These are phyloP conservation scores for Melieria crassipennis DNA, from an alignment of 2,888 invertebrate species.

Conservation along the genomic window DNA sequence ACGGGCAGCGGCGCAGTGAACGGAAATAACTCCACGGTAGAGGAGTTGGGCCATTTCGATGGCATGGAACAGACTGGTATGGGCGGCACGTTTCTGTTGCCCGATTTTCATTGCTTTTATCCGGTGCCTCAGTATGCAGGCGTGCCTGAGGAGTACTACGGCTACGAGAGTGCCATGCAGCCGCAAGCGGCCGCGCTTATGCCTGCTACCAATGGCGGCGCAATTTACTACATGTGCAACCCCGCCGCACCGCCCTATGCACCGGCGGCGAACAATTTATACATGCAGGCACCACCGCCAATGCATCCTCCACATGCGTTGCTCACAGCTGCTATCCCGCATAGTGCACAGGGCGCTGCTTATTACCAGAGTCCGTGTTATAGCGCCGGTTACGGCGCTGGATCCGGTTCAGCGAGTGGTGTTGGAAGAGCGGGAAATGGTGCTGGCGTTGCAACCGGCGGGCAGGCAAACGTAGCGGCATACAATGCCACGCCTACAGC, in stretches of 20 bases:
- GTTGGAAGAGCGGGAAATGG: constrained; percentile 18
- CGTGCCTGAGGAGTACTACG: constrained; percentile 47
- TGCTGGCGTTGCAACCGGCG: constrained; percentile 11
- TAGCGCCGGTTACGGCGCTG: background rate
- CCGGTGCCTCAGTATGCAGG: constrained; percentile 37
- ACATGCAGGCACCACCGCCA: constrained; percentile 41
- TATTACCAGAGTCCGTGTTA: constrained; percentile 22
- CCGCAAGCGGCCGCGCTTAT: constrained; percentile 44
- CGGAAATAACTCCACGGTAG: constrained; percentile 27
- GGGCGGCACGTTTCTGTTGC: constrained; percentile 34
- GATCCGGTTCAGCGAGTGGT: constrained; percentile 26
- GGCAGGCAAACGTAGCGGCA: constrained; percentile 24
- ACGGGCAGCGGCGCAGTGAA: constrained; percentile 3
- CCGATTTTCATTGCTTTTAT: constrained; percentile 45
- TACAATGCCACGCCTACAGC: constrained; percentile 31
- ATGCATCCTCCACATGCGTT: constrained; percentile 27
- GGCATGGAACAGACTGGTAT: constrained; percentile 38
- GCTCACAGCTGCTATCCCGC: constrained; percentile 26
- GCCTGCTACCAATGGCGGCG: constrained; percentile 39
- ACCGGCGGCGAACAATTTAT: constrained; percentile 39
- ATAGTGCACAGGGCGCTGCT: constrained; percentile 23
- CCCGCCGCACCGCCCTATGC: constrained; percentile 26
- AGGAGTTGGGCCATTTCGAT: constrained; percentile 26
- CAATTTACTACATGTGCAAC: constrained; percentile 42
- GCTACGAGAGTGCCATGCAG: constrained; percentile 45